Conservation (phyloP, 2,797 vertebrate genomes). For the Chaetodon trifasciatus region DNA sequence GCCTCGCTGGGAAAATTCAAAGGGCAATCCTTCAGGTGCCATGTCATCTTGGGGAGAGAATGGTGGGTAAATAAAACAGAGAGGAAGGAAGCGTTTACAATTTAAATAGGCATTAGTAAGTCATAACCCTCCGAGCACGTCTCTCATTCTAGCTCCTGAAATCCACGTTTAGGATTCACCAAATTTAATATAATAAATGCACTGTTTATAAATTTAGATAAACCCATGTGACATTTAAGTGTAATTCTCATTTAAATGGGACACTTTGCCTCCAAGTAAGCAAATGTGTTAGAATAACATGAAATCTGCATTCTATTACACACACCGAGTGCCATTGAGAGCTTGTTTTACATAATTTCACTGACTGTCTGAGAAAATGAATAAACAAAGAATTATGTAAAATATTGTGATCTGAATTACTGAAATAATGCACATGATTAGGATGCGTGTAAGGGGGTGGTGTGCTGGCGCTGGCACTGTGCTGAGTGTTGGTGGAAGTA, state of each 20-base stretch:
- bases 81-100: slow-evolving; percentile 69
- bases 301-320: slow-evolving; percentile 74
- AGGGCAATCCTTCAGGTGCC: slow-evolving; percentile 77
- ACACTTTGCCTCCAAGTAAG: slow-evolving; percentile 81
- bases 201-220: slow-evolving; percentile 80
- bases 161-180: slow-evolving; percentile 72
- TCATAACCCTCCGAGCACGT: slow-evolving; percentile 74
- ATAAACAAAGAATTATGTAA: slow-evolving; percentile 85
- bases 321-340: slow-evolving; percentile 67
- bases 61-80: slow-evolving; percentile 65
- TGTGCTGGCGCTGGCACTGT: slow-evolving; percentile 1
- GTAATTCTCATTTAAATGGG: slow-evolving; percentile 81
- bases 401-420: slow-evolving; percentile 80
- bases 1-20: slow-evolving; percentile 49
- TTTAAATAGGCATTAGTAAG: slow-evolving; percentile 80
- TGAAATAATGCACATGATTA: slow-evolving; percentile 75
- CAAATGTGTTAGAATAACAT: slow-evolving; percentile 81
- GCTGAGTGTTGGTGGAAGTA: slow-evolving; percentile 30
- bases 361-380: slow-evolving; percentile 81
- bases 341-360: slow-evolving; percentile 83
- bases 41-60: slow-evolving; percentile 58
- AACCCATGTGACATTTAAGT: slow-evolving; percentile 82
- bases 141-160: slow-evolving; percentile 48
- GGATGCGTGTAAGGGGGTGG: slow-evolving; percentile 38
- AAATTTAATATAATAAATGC: slow-evolving; percentile 75